These are phyloP conservation scores for Prolemur simus DNA, from an alignment of 2,113 vertebrate species.

Conservation along the genomic window DNA sequence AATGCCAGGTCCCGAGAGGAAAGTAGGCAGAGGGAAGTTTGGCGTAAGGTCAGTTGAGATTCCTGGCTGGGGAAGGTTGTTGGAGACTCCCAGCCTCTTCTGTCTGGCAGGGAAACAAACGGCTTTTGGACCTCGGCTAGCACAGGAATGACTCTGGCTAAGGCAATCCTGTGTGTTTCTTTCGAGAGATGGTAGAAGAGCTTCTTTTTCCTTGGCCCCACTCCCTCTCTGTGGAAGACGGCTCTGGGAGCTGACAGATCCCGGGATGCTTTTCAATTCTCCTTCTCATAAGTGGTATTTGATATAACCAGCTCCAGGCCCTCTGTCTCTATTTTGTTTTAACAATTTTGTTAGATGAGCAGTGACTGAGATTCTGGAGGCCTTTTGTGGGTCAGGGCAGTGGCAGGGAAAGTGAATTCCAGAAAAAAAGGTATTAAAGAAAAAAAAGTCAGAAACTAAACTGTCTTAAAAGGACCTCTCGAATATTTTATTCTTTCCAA, in stretches of 20 bases:
- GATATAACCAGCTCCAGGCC: neutral
- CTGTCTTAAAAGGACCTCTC: neutral
- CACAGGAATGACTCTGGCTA: neutral
- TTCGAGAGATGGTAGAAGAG: neutral
- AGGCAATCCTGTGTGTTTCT: neutral
- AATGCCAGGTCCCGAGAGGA: constrained; percentile 19
- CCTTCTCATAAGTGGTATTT: neutral
- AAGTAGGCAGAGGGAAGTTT: neutral
- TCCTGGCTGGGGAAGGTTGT: neutral
- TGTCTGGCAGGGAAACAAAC: neutral
- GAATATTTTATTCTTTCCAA: neutral
- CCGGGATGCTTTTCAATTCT: neutral
- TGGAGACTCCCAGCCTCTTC: neutral
- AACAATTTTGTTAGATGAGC: neutral
- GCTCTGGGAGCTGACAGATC: neutral
- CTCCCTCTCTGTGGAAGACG: neutral
- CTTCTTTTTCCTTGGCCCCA: neutral
- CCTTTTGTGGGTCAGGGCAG: neutral
- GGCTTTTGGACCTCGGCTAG: neutral
- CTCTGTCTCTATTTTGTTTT: neutral
- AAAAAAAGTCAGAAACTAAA: neutral
- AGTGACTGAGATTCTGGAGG: neutral
- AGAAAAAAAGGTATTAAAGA: neutral
- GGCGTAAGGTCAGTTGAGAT: neutral
- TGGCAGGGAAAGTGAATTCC: neutral